These are phyloP conservation scores for Antheraea pernyi DNA, from an alignment of 1,140 invertebrate genomes.

Conservation along the genomic window DNA sequence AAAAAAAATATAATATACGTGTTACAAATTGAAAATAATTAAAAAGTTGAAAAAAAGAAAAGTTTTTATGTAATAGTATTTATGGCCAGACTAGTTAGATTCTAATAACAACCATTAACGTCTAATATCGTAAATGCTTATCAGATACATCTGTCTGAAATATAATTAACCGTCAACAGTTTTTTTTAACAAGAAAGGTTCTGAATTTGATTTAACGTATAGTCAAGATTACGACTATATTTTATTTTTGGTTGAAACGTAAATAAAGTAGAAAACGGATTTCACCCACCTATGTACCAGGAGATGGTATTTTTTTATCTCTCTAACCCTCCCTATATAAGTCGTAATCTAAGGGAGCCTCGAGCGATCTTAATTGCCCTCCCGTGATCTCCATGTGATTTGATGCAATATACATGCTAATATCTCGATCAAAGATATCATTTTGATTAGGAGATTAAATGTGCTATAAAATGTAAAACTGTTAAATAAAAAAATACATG, in stretches of 20 bases:
- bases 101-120: too few species aligned
- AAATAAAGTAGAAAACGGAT: not conserved
- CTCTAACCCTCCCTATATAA: not conserved
- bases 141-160: too few species aligned
- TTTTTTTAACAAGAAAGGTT: too few species aligned
- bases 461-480: too few species aligned
- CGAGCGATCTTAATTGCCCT: constrained; percentile 3
- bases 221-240: not conserved
- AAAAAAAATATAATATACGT: too few species aligned
- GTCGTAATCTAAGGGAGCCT: not conserved
- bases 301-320: not conserved
- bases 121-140: too few species aligned
- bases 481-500: not conserved
- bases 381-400: not conserved
- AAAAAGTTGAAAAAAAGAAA: too few species aligned
- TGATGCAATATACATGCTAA: not conserved
- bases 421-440: not conserved
- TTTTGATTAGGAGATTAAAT: not conserved
- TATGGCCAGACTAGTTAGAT: too few species aligned
- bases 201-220: not conserved
- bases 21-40: too few species aligned
- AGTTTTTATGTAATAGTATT: too few species aligned
- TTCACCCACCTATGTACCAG: not conserved
- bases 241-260: not conserved
- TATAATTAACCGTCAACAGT: too few species aligned